Evolutionary conservation across 2,888 invertebrate species (phyloP).

Genomic region (Oxyscelio sp.): DNA sequence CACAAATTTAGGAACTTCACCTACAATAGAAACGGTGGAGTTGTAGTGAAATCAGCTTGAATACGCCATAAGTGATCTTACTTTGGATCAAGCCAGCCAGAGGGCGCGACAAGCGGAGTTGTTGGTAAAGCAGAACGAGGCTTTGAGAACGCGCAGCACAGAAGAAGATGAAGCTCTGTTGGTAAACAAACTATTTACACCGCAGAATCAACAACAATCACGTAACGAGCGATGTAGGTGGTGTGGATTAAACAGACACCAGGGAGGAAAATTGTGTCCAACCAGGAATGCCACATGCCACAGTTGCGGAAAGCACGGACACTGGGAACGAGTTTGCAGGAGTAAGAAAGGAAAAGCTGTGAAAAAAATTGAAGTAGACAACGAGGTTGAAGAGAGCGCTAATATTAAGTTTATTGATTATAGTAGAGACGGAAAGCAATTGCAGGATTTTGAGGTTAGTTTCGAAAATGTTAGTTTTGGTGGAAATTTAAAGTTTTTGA

Average conservation of each 20-base stretch:
- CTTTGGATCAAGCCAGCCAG: conserved; percentile 73
- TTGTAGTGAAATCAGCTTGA: too few relatives aligned
- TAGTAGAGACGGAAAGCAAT: not conserved
- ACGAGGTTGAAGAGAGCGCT: conserved; percentile 10
- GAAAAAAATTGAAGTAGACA: conserved; percentile 58
- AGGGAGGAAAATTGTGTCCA: conserved; percentile 60
- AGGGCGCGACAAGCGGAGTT: conserved; percentile 71
- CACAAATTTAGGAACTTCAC: too few relatives aligned
- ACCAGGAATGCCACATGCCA: conserved; percentile 67
- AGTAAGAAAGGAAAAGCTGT: conserved; percentile 70
- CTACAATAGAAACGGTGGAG: too few relatives aligned
- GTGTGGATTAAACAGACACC: conserved; percentile 49
- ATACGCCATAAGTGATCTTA: conserved; percentile 66
- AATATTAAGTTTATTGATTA: not conserved
- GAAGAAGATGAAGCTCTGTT: not conserved
- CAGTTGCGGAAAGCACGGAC: conserved; percentile 73
- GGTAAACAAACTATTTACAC: conserved; percentile 66
- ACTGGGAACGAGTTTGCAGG: conserved; percentile 75
- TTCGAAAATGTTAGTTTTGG: conserved; percentile 17
- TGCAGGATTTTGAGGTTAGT: conserved; percentile 34
- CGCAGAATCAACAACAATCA: conserved; percentile 39
- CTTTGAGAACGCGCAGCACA: not conserved
- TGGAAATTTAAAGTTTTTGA: conserved; percentile 36
- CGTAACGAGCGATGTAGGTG: conserved; percentile 3
- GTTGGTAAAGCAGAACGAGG: conserved; percentile 48